Evolutionary conservation across 2,888 invertebrate genomes (phyloP), one percentile per base, ranked within the genome.

Genomic region (Digitonthophagus gazella): DNA sequence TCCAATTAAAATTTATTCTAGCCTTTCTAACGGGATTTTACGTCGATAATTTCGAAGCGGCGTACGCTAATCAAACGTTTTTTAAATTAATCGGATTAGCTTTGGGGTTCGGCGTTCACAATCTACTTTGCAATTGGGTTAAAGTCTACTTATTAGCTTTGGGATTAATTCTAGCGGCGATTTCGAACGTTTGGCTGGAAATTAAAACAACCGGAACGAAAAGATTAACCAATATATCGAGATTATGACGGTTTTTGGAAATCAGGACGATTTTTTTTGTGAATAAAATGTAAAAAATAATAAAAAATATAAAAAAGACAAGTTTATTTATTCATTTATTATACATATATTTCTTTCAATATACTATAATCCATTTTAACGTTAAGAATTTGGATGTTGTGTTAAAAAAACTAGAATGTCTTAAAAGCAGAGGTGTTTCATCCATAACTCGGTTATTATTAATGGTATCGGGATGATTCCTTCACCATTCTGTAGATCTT

Each of bases 91-190:
- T 88, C 0, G 91, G 91, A 1, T 80, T 90, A 69, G 87, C 89
- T 5, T 78, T 90, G 0, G 89, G 90, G 5, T 90, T 91, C 76
- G 85, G 84, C 0, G 87, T 89, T 58, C 88, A 91, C 55, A 87
- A 88, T 66, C 79, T 86, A 65, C 83, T 91, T 58, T 91, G 91
- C 76, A 85, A 84, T 73, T 82, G 82, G 78, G 72, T 82, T 71
- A 85, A 86, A 74, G 76, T 85, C 20, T 85, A 85, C 75, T 75
- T 81, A 11, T 78, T 87, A 67, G 84, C 84, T 2, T 81, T 80
- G 54, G 82, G 84, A 69, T 79, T 88, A 71, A 73, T 86, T n/a
- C 76, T 85, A 18, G 84, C 86, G 1, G 84, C 86, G n/a, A 76
- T 85, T 11, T 85, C 86, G 2, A 86, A 86, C 76, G 83, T 84